Conservation (phyloP, 2,113 vertebrate species). For the Solea senegalensis region DNA sequence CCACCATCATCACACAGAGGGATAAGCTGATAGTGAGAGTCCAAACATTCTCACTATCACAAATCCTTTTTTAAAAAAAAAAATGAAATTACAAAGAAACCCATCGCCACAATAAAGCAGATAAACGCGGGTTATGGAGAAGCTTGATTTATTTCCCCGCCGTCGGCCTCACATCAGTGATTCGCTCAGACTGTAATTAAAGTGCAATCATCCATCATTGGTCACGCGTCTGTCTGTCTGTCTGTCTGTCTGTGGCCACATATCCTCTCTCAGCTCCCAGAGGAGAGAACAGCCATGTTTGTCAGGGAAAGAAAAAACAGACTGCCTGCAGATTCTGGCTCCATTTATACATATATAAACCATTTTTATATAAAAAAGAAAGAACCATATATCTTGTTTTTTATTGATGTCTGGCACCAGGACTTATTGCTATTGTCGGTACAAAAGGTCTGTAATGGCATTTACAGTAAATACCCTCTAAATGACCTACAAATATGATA, state of each 20-base stretch:
- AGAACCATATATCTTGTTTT: too few species aligned
- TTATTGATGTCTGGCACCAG: too few species aligned
- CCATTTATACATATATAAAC: constrained; percentile 10
- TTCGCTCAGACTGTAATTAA: constrained; percentile 69
- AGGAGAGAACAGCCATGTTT: constrained; percentile 19
- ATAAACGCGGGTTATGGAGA: constrained; percentile 6
- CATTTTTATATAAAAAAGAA: constrained; percentile 6
- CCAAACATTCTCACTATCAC: constrained; percentile 17
- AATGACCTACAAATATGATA: too few species aligned
- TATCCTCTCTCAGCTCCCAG: constrained; percentile 26
- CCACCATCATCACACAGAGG: constrained; percentile 12
- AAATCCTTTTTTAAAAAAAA: background rate
- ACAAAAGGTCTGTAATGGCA: too few species aligned
- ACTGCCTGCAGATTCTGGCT: background rate
- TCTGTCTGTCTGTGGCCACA: constrained; percentile 42
- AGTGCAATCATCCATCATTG: constrained; percentile 72
- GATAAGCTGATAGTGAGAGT: constrained; percentile 14
- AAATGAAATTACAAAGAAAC: constrained; percentile 27
- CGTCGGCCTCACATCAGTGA: constrained; percentile 48
- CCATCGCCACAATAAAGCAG: constrained; percentile 39
- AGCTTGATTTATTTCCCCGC: constrained; percentile 39
- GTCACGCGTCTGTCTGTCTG: constrained; percentile 54
- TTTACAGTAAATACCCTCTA: too few species aligned
- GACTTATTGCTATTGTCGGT: too few species aligned
- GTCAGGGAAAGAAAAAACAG: background rate